A percentile compares a stretch with the other conserved stretches of the same genome.
These are phyloP conservation scores for Timema cristinae DNA, from an alignment of 2,888 invertebrate genomes.

Conservation along the genomic window DNA sequence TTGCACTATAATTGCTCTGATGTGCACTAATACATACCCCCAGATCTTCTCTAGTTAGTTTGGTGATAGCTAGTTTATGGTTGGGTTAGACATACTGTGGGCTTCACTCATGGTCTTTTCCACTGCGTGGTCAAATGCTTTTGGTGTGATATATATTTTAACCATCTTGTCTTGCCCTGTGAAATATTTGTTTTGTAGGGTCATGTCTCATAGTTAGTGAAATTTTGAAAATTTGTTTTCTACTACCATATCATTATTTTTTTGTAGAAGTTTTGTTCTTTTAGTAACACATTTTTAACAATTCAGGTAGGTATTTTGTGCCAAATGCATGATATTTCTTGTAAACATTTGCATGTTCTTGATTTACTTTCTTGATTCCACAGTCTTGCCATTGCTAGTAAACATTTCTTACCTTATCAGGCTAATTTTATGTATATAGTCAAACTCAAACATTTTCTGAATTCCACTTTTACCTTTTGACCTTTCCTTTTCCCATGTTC, in stretches of 20 bases:
- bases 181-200: constrained; percentile 24
- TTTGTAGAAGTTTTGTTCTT: constrained; percentile 24
- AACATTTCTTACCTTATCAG: background rate
- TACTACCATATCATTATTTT: constrained; percentile 22
- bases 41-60: background rate
- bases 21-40: background rate
- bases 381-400: constrained; percentile 21
- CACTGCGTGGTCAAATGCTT: constrained; percentile 30
- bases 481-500: constrained; percentile 20
- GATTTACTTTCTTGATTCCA: constrained; percentile 18
- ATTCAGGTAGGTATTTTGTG: constrained; percentile 33
- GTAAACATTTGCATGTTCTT: constrained; percentile 16
- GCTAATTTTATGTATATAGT: too few species aligned
- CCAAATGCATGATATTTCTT: constrained; percentile 29
- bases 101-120: constrained; percentile 31
- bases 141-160: constrained; percentile 29
- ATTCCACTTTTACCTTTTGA: constrained; percentile 8
- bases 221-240: constrained; percentile 22
- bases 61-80: constrained; percentile 1
- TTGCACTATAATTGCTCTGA: too few species aligned
- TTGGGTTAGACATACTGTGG: constrained; percentile 30
- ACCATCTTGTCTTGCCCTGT: constrained; percentile 23
- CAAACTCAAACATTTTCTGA: too few species aligned
- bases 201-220: constrained; percentile 31
- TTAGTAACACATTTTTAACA: constrained; percentile 25